phyloP scores from a whole-genome alignment of 1,140 invertebrate genomes.

The Cydia strobilella region DNA sequence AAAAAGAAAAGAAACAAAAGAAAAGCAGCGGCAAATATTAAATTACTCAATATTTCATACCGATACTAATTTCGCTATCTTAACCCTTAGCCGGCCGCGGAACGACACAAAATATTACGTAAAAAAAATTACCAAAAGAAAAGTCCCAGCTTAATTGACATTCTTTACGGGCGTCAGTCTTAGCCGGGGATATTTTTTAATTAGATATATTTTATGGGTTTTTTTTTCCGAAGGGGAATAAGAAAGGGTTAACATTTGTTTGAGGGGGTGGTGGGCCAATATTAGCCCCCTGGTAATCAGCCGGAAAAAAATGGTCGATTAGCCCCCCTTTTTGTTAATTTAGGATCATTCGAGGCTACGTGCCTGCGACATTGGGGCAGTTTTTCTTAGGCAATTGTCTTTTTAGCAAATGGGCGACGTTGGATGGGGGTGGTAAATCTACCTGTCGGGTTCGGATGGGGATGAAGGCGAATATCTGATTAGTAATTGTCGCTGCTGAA shows the following conservation, averaged over 20 bases:
- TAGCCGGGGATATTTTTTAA: conserved; percentile 81
- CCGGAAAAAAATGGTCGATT: conserved; percentile 77
- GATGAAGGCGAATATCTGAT: background rate
- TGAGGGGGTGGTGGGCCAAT: conserved; percentile 68
- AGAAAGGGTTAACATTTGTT: conserved; percentile 80
- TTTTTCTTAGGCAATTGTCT: conserved; percentile 48
- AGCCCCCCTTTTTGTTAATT: conserved; percentile 70
- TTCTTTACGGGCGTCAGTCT: conserved; percentile 80
- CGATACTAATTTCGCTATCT: conserved; percentile 80
- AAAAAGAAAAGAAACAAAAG: conserved; percentile 49
- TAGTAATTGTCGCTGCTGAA: too few relatives aligned
- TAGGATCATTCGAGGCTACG: conserved; percentile 71
- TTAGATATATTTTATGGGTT: conserved; percentile 81
- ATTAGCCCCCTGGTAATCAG: conserved; percentile 77
- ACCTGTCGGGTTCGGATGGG: background rate
- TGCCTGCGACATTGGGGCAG: conserved; percentile 43
- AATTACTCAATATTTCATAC: conserved; percentile 80
- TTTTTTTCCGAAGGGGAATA: conserved; percentile 74
- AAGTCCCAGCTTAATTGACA: conserved; percentile 78
- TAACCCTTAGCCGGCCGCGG: conserved; percentile 72
- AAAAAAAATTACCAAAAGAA: conserved; percentile 66
- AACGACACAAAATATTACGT: conserved; percentile 73
- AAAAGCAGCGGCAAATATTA: conserved; percentile 66
- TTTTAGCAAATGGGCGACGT: conserved; percentile 38
- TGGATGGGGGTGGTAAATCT: conserved; percentile 18